Percentiles rank a stretch among this genome's conserved stretches.
phyloP scores from a whole-genome alignment of 2,888 invertebrate genomes.

The Suillia variegata region DNA sequence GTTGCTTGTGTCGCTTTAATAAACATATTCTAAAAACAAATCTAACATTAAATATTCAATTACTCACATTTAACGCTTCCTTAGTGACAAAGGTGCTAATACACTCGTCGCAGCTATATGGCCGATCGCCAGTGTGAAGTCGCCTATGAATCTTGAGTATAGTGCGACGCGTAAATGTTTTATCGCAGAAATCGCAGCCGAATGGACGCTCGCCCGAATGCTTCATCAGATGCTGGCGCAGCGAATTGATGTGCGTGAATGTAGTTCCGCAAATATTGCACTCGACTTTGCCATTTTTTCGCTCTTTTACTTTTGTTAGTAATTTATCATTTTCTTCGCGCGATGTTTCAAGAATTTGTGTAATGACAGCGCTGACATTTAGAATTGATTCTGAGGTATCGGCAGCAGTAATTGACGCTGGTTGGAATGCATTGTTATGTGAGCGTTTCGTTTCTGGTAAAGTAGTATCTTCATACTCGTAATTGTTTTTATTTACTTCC shows the following conservation, averaged over 20 bases:
- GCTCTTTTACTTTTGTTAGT: background rate
- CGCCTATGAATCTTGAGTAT: conserved; percentile 34
- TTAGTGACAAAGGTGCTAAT: conserved; percentile 31
- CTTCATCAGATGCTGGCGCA: conserved; percentile 32
- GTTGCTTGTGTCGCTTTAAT: conserved; percentile 30
- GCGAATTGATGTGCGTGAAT: conserved; percentile 32
- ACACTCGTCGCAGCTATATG: conserved; percentile 32
- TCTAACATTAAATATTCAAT: background rate
- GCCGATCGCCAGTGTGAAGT: conserved; percentile 34
- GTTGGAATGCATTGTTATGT: too few relatives aligned
- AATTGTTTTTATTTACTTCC: background rate
- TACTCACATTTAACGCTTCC: conserved; percentile 31
- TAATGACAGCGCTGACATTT: background rate
- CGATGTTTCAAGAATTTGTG: background rate
- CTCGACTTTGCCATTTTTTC: conserved; percentile 25
- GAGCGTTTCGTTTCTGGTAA: background rate
- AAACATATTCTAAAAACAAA: background rate
- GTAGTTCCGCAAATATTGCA: conserved; percentile 34
- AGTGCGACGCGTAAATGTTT: conserved; percentile 31
- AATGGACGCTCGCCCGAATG: conserved; percentile 34
- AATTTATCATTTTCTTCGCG: background rate
- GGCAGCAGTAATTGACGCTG: too few relatives aligned
- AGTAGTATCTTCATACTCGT: too few relatives aligned
- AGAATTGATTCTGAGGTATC: too few relatives aligned
- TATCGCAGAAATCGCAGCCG: conserved; percentile 34